Percentiles rank a stretch among this genome's conserved stretches.
phyloP scores from a whole-genome alignment of 2,888 invertebrate species.

The Dicycla oo region DNA sequence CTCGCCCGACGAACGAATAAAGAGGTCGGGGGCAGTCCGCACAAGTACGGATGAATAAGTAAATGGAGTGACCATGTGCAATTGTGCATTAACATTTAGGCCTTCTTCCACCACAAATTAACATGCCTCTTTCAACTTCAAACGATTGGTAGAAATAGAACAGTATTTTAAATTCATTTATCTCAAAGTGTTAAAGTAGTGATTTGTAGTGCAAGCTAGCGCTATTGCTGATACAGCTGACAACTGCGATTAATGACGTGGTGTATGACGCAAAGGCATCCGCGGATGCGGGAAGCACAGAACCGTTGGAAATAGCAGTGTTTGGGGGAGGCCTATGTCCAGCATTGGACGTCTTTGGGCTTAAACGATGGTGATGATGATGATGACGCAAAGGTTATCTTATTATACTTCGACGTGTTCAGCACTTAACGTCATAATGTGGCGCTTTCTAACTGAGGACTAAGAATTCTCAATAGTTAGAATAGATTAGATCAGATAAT shows the following conservation, averaged over 20 bases:
- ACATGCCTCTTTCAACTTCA: constrained; percentile 10
- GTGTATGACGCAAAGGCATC: too few species aligned
- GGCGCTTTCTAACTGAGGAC: not conserved
- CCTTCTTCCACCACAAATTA: constrained; percentile 3
- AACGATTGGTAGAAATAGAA: constrained; percentile 21
- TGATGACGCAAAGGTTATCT: too few species aligned
- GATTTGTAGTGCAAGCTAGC: not conserved
- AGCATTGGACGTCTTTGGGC: too few species aligned
- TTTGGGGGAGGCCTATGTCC: too few species aligned
- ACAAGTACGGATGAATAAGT: not conserved
- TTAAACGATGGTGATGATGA: too few species aligned
- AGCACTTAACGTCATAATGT: not conserved
- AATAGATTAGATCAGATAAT: too few species aligned
- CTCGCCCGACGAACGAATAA: constrained; percentile 7
- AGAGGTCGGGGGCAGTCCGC: constrained; percentile 13
- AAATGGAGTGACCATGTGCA: constrained; percentile 21
- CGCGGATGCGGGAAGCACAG: too few species aligned
- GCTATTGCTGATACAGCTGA: not conserved
- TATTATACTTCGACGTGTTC: not conserved
- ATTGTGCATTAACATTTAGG: not conserved
- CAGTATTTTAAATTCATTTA: not conserved
- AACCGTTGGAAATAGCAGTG: too few species aligned
- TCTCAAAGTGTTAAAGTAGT: too few species aligned
- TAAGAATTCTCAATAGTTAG: too few species aligned
- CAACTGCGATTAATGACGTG: too few species aligned